Conservation (phyloP, 1,140 invertebrate species). For the Neelides sp. region DNA sequence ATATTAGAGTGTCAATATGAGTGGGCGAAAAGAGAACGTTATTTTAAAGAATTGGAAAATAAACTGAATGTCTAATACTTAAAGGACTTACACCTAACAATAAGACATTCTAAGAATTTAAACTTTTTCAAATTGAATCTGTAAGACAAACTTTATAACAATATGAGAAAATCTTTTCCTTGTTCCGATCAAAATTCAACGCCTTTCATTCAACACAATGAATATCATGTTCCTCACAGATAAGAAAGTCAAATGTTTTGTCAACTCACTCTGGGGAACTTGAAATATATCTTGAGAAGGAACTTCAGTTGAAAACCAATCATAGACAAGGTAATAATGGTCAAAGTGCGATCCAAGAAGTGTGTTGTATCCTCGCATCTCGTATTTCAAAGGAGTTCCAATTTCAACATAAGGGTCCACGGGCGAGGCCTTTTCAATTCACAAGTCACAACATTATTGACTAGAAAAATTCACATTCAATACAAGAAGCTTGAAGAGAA, state of each 20-base stretch:
- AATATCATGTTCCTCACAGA: background rate
- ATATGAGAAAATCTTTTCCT: slow-evolving; percentile 5
- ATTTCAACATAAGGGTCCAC: slow-evolving; percentile 22
- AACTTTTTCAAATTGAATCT: no score
- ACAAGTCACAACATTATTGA: slow-evolving; percentile 9
- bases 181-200: background rate
- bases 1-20: no score
- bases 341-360: slow-evolving; percentile 90
- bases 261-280: slow-evolving; percentile 44
- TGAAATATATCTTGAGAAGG: slow-evolving; percentile 57
- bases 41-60: no score
- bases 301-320: slow-evolving; percentile 51
- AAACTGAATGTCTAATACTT: no score
- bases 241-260: background rate
- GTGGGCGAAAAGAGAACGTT: no score
- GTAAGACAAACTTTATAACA: background rate
- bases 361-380: slow-evolving; percentile 62
- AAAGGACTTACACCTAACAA: no score
- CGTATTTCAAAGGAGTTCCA: slow-evolving; percentile 40
- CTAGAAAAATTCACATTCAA: background rate
- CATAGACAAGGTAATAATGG: slow-evolving; percentile 81
- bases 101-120: no score
- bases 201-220: background rate
- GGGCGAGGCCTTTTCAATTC: slow-evolving; percentile 17
- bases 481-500: background rate